These are phyloP conservation scores for Sphyrna mokarran DNA, from an alignment of 2,113 vertebrate species.

Conservation along the genomic window DNA sequence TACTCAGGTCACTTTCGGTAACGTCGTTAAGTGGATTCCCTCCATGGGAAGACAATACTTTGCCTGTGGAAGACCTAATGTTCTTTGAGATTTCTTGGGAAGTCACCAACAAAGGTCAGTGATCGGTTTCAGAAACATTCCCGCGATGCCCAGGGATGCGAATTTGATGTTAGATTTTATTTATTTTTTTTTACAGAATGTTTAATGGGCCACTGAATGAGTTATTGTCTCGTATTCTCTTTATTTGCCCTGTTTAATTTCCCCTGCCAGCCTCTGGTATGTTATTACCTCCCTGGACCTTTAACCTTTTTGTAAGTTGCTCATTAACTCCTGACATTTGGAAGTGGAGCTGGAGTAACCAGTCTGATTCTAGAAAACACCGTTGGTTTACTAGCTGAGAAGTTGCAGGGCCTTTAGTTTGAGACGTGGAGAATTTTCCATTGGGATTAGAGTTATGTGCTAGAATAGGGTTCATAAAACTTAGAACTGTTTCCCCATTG, in stretches of 20 bases:
- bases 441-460: background rate
- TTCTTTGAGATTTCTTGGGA: constrained; percentile 94
- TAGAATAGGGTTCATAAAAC: background rate
- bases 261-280: background rate
- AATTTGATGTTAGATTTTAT: background rate
- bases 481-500: background rate
- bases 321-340: constrained; percentile 16
- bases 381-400: background rate
- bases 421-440: background rate
- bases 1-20: constrained; percentile 79
- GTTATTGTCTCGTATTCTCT: too few species aligned
- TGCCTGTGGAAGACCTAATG: constrained; percentile 77
- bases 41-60: constrained; percentile 72
- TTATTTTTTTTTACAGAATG: background rate
- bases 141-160: too few species aligned
- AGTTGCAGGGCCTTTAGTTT: background rate
- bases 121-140: background rate
- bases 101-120: constrained; percentile 90
- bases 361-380: background rate
- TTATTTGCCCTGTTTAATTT: background rate
- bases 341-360: background rate
- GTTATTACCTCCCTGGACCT: background rate
- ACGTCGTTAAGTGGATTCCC: constrained; percentile 80
- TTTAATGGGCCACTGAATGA: background rate
- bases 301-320: background rate